phyloP scores from a whole-genome alignment of 2,888 invertebrate genomes.

The Sinopyrophorus schimmeli region DNA sequence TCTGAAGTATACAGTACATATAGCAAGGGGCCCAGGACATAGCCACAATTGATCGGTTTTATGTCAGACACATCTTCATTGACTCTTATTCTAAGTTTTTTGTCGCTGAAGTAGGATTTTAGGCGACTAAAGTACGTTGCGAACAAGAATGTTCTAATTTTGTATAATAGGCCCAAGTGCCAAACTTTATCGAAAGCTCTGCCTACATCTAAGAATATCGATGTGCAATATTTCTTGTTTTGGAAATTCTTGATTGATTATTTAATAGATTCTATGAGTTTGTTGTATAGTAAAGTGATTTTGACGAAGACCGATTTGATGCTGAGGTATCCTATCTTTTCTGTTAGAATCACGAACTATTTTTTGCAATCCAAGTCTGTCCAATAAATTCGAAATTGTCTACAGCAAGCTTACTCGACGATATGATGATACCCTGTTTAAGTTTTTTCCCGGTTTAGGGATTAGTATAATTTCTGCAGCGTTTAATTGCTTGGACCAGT shows the following conservation, averaged over 20 bases:
- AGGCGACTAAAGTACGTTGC: background rate
- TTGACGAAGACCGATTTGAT: slow-evolving; percentile 1
- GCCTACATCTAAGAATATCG: no score
- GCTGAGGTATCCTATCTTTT: slow-evolving; percentile 1
- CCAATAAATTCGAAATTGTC: no score
- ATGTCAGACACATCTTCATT: slow-evolving; percentile 2
- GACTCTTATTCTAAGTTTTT: background rate
- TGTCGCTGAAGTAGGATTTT: no score
- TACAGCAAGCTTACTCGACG: no score
- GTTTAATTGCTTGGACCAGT: no score
- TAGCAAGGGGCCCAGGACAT: background rate
- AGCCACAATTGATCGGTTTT: no score
- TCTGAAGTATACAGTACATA: background rate
- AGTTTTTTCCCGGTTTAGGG: no score
- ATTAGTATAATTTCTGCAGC: no score
- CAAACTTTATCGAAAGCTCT: slow-evolving; percentile 1
- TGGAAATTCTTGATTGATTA: slow-evolving; percentile 1
- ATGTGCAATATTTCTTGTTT: no score
- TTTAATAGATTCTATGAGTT: slow-evolving; percentile 1
- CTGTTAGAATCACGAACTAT: background rate
- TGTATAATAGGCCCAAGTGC: background rate
- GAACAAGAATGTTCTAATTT: slow-evolving; percentile 2
- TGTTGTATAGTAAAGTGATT: slow-evolving; percentile 1
- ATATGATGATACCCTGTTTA: no score
- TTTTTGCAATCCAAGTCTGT: background rate